Evolutionary conservation across 2,888 invertebrate genomes (phyloP), one percentile per base, ranked within the genome.

Genomic region (Scelioninae gen. 1): DNA sequence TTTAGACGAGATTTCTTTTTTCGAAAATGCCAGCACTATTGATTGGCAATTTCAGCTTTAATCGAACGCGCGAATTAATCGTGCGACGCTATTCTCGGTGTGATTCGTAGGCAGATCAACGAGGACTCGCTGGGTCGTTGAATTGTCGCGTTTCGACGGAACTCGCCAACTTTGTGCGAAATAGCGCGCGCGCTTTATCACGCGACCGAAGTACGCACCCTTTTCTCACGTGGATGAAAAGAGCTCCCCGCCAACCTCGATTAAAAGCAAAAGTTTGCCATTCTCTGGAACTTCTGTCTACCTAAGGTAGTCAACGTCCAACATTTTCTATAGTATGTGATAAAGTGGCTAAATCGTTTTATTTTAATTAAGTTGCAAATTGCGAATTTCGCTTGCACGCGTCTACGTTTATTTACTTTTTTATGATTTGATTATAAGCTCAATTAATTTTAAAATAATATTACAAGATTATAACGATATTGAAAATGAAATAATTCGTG

Each of bases 181-280:
- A 23, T 63, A 72, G 47, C 49, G 56, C 32, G 45, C 51, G 43
- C 63, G 66, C 58, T 72, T 72, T 72, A 45, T 72, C 66, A 74
- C 74, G 79, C 72, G 60, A 79, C 45, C 43, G n/a, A 79, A 72
- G 66, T 79, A 72, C 72, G 65, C 72, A 72, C 72, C 68, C 72
- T 68, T 74, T 80, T 71, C 66, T 74, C 72, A 55, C 72, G 66
- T 68, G 31, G 45, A 53, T 74, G 74, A 80, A 75, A 68, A 80
- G 74, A 62, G 38, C 66, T 32, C 32, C 47, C 56, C 66, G 16
- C 43, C 49, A 6, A 7, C 56, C 69, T 43, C 71, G 31, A 63
- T 66, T 58, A 72, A 72, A 72, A 65, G 79, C 79, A 79, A 74
- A 66, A 82, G 82, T 82, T 82, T 77, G 76, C 66, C 72, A 77